Percentiles rank a stretch among this genome's conserved stretches.
Conservation (phyloP, 2,113 vertebrate genomes). For the Engraulis encrasicolus region DNA sequence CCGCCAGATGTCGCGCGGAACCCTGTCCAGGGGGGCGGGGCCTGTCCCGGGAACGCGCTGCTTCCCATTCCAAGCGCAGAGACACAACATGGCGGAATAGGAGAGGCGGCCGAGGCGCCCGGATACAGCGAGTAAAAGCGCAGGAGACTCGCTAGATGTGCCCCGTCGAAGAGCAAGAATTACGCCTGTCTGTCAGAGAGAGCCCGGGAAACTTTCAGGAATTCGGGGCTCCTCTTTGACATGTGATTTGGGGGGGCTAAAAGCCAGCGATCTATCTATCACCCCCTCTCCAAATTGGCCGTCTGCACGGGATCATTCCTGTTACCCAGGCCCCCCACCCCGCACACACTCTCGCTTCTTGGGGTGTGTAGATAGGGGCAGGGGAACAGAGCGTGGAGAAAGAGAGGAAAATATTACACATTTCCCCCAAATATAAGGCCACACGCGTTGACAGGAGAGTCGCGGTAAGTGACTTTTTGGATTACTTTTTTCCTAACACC, state of each 20-base stretch:
- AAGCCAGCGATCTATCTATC: slow-evolving; percentile 20
- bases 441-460: slow-evolving; percentile 54
- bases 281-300: slow-evolving; percentile 55
- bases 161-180: slow-evolving; percentile 39
- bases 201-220: not conserved
- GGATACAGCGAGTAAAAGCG: slow-evolving; percentile 74
- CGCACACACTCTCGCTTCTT: slow-evolving; percentile 69
- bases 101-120: slow-evolving; percentile 73
- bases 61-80: slow-evolving; percentile 75
- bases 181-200: not conserved
- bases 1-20: slow-evolving; percentile 63
- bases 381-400: slow-evolving; percentile 67
- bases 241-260: slow-evolving; percentile 48
- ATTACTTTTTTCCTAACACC: slow-evolving; percentile 32
- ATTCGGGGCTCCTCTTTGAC: slow-evolving; percentile 11
- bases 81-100: slow-evolving; percentile 83
- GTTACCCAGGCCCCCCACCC: slow-evolving; percentile 71
- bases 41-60: slow-evolving; percentile 71
- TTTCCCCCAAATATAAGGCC: slow-evolving; percentile 35
- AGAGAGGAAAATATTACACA: slow-evolving; percentile 13
- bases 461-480: slow-evolving; percentile 71
- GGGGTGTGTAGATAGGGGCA: slow-evolving; percentile 77
- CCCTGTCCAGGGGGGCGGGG: slow-evolving; percentile 56
- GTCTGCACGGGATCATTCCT: slow-evolving; percentile 66
- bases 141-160: slow-evolving; percentile 56